These are phyloP conservation scores for Argyrosomus japonicus DNA, from an alignment of 2,113 vertebrate species.

Conservation along the genomic window DNA sequence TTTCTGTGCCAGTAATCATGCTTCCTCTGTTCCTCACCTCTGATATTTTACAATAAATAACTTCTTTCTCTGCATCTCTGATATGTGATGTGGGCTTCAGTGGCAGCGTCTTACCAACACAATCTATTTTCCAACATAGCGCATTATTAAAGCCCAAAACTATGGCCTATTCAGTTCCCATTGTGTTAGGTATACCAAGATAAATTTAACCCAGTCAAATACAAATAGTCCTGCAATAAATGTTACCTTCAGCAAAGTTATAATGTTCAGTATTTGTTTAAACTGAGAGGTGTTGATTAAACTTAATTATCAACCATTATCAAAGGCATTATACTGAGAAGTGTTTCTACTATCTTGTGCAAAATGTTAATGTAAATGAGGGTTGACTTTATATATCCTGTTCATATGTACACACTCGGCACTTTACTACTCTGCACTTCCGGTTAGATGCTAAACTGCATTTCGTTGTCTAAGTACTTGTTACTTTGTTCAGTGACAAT, in stretches of 20 bases:
- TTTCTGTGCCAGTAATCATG: neutral
- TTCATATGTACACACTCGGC: too few relatives aligned
- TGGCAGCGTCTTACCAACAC: neutral
- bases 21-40: neutral
- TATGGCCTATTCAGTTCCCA: neutral
- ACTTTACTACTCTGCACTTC: too few relatives aligned
- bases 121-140: neutral
- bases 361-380: neutral
- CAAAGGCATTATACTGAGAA: neutral
- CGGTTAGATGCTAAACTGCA: too few relatives aligned
- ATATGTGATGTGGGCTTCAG: neutral
- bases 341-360: neutral
- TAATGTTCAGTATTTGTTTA: neutral
- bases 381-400: too few relatives aligned
- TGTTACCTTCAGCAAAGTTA: neutral
- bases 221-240: neutral
- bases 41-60: slow-evolving; percentile 15
- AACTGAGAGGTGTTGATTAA: neutral
- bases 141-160: neutral
- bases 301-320: too few relatives aligned
- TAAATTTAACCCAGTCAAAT: too few relatives aligned
- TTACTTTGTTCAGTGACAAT: too few relatives aligned
- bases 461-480: too few relatives aligned
- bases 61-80: neutral
- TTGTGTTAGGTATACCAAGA: neutral